Conservation (phyloP, 2,113 vertebrate species). For the Chaetodon trifascialis region DNA sequence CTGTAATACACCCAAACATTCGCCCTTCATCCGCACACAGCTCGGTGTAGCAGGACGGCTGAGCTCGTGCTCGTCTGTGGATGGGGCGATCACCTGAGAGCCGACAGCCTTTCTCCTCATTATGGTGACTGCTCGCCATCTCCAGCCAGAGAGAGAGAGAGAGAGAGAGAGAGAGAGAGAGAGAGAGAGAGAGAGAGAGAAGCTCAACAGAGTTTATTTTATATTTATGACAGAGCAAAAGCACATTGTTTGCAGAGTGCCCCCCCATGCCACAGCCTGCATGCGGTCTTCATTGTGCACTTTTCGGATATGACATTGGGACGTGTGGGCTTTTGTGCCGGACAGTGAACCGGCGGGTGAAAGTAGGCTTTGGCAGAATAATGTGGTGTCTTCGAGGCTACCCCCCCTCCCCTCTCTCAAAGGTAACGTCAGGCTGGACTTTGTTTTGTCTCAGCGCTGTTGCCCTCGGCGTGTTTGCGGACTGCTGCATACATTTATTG, state of each 20-base stretch:
- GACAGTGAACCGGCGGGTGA: slow-evolving; percentile 42
- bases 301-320: slow-evolving; percentile 62
- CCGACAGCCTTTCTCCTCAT: slow-evolving; percentile 42
- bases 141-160: slow-evolving; percentile 52
- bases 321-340: slow-evolving; percentile 70
- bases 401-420: background rate
- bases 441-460: slow-evolving; percentile 48
- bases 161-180: slow-evolving; percentile 45
- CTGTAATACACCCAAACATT: slow-evolving; percentile 1
- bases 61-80: slow-evolving; percentile 30
- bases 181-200: slow-evolving; percentile 49
- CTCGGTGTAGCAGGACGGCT: no score
- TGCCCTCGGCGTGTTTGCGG: slow-evolving; percentile 46
- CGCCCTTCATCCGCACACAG: slow-evolving; percentile 12
- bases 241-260: slow-evolving; percentile 38
- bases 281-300: slow-evolving; percentile 48
- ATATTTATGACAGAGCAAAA: slow-evolving; percentile 41
- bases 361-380: slow-evolving; percentile 45
- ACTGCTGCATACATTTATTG: slow-evolving; percentile 45
- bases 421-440: slow-evolving; percentile 59
- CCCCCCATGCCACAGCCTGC: background rate
- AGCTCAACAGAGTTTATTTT: slow-evolving; percentile 73
- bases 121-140: slow-evolving; percentile 67
- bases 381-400: slow-evolving; percentile 36
- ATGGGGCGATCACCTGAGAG: slow-evolving; percentile 73